Conservation (phyloP, 1,140 invertebrate species). For the Lamellibrachia luymesi region DNA sequence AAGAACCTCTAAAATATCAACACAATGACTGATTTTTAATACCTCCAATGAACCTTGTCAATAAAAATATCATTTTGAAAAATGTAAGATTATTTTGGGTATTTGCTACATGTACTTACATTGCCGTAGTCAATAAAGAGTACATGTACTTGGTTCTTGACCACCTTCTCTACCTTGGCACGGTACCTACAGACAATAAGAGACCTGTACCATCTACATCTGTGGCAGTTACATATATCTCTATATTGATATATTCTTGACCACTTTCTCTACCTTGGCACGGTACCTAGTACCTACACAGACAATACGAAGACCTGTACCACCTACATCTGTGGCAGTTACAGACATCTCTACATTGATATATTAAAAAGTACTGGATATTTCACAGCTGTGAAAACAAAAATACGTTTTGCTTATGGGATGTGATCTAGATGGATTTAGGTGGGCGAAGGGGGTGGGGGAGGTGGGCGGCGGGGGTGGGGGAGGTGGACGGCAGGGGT, state of each 20-base stretch:
- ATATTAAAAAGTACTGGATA: too few species aligned
- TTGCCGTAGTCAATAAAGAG: conserved; percentile 98
- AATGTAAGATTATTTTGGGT: too few species aligned
- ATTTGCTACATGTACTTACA: conserved; percentile 46
- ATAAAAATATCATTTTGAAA: too few species aligned
- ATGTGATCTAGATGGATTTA: too few species aligned
- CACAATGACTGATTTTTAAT: too few species aligned
- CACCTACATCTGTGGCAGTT: neutral
- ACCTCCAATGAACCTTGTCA: too few species aligned
- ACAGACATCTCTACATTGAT: neutral
- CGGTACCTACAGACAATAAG: conserved; percentile 65
- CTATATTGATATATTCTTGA: conserved; percentile 53
- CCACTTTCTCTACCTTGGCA: conserved; percentile 85
- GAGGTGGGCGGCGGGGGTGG: too few species aligned
- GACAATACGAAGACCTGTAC: neutral
- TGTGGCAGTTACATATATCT: neutral
- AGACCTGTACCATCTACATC: neutral
- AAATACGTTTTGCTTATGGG: too few species aligned
- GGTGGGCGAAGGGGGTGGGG: too few species aligned
- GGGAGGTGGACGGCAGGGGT: too few species aligned
- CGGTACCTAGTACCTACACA: conserved; percentile 65
- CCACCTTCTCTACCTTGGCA: conserved; percentile 85
- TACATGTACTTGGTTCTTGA: conserved; percentile 67
- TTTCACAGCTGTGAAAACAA: too few species aligned
- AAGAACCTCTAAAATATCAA: too few species aligned